Base-by-base conservation (phyloP, 2,888 invertebrate genomes). In the Sphaerophoria rueppellii region DNA sequence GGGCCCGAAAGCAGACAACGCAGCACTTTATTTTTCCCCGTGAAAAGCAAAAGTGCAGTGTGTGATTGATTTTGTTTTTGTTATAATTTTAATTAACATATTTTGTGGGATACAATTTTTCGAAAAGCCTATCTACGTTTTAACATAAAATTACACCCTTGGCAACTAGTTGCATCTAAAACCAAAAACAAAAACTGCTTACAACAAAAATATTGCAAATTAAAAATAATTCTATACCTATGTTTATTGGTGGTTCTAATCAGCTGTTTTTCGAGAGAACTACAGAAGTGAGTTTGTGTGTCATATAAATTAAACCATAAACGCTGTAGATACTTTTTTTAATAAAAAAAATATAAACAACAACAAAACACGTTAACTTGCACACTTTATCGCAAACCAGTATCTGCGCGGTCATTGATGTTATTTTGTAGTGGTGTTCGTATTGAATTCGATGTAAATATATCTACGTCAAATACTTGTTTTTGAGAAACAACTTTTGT, bases 61-160 rank as follows among this genome's bases (percentile, higher is more conserved):
- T 61, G 77, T 73, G 77, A 63, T 69, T 63, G 71, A 69, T 82
- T 82, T 77, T 60, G n/a, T 72, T 73, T 76, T 48, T 16, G 37
- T 71, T 82, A 37, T 81, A 50, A 35, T 71, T 72, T 73, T 67
- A 14, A 24, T 24, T 35, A 55, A 60, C 40, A 11, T 60, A 40
- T 60, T 65, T 32, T n/a, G 50, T 58, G 71, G 24, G 24, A 46
- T 46, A 69, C 35, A 12, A 50, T 50, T 82, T 34, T 14, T 72
- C 12, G 37, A 32, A 5, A 63, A 60, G 24, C 24, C 24, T 24
- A 24, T 24, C 24, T 24, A 24, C 24, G 24, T 24, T 24, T 24
- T 2, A 24, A 54, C 52, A 50, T 5, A 12, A 57, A 46, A 69
- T 60, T 60, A 37, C n/a, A 65, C 11, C 57, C 50, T 73, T 60